Evolutionary conservation across 2,113 vertebrate species (phyloP), one percentile per base, ranked within the genome.

Genomic region (Chaetodon trifascialis): DNA sequence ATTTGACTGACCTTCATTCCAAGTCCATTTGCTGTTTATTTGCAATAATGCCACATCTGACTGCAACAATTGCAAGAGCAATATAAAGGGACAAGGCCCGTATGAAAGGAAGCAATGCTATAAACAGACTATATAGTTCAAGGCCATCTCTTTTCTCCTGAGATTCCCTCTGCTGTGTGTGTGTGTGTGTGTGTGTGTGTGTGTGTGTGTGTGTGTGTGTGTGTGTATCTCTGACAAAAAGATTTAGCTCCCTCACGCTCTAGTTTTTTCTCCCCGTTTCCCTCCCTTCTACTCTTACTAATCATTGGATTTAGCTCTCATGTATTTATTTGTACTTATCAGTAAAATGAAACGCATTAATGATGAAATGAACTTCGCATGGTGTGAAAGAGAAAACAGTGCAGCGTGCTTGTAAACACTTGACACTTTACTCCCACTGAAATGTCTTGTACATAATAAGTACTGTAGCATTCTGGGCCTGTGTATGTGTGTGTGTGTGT

Each of bases 281-380:
- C 30, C 49, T 42, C 51, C 34, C 46, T 67, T 38, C 10, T 55
- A 3, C 60, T 58, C 81, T 77, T n/a, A 30, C 70, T 79, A 62
- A 86, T 89, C 76, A 82, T 78, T 84, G 54, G 52, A 85, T 86
- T 82, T 66, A 44, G 46, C 46, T 81, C 49, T 56, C 51, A 56
- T 73, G 49, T 76, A 58, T 84, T 90, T 85, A 76, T 89, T 87
- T 88, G 73, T 68, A 58, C 76, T 83, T 59, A 85, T 86, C 83
- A 80, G 81, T 82, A 73, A 87, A 90, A 89, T 83, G 81, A 87
- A 83, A 91, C 3, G 10, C 62, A 82, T 83, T 76, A 88, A 40
- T 93, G 88, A 93, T 87, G 88, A 91, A 92, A 92, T 90, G 44
- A 88, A 88, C 64, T 88, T 78, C 55, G 36, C 49, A 52, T 34